Conservation (phyloP, 2,113 vertebrate genomes). For the Panthera uncia region DNA sequence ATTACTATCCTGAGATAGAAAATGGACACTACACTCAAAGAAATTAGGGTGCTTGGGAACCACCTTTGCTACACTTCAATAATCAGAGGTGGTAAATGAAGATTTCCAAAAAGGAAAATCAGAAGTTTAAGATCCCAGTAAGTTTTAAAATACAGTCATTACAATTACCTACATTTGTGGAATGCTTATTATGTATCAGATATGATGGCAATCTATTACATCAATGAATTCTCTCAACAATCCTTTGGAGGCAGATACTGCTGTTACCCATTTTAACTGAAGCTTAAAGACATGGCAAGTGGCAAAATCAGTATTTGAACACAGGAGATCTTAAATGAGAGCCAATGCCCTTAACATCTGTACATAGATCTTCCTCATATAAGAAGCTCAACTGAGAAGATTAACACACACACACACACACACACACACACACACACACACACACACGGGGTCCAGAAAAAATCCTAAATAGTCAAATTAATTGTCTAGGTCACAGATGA, state of each 20-base stretch:
- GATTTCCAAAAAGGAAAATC: neutral
- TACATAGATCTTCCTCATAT: neutral
- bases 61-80: neutral
- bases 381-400: neutral
- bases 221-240: neutral
- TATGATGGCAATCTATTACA: neutral
- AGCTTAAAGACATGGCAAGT: neutral
- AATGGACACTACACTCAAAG: neutral
- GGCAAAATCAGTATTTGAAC: slow-evolving; percentile 6
- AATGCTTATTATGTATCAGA: neutral
- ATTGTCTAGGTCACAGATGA: neutral
- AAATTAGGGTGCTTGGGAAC: neutral
- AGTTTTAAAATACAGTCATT: neutral
- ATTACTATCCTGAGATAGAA: neutral
- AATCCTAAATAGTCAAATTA: neutral
- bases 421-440: neutral
- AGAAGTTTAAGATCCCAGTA: neutral
- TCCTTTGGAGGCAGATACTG: neutral
- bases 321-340: neutral
- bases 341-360: neutral
- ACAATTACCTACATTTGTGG: neutral
- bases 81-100: neutral
- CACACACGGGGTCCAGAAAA: neutral
- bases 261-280: neutral
- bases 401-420: neutral